A percentile compares a stretch with the other conserved stretches of the same genome.
These are phyloP conservation scores for Agonum fuliginosum DNA, from an alignment of 2,888 invertebrate genomes.

Conservation along the genomic window DNA sequence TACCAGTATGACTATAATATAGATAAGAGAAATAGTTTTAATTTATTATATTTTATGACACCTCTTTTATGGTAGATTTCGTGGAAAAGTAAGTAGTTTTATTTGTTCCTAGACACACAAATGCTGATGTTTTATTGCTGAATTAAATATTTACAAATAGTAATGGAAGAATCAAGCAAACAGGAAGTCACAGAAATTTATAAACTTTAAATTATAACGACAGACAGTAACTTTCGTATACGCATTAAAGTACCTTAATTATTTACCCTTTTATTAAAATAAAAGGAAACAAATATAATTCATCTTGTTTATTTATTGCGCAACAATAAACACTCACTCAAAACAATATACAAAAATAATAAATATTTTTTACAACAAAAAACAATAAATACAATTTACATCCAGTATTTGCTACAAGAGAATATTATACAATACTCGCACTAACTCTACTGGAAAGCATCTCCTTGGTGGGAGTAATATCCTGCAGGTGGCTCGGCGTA, in stretches of 20 bases:
- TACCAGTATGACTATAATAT: no score
- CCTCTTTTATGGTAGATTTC: not conserved
- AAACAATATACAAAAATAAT: constrained; percentile 24
- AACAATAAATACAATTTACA: constrained; percentile 25
- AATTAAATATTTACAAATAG: not conserved
- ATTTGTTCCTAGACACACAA: no score
- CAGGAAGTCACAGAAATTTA: not conserved
- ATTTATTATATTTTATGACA: no score
- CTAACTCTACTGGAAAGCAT: not conserved
- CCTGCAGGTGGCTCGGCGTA: constrained; percentile 41
- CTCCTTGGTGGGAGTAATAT: constrained; percentile 8
- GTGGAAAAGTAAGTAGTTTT: no score
- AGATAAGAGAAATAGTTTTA: no score
- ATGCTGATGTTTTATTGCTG: no score
- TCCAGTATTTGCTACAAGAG: constrained; percentile 3
- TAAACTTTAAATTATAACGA: not conserved
- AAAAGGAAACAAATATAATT: not conserved
- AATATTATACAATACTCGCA: constrained; percentile 17
- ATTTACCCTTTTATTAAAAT: no score
- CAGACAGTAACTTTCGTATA: no score
- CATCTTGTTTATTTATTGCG: not conserved
- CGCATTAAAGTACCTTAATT: no score
- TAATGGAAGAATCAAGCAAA: not conserved
- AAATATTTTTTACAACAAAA: constrained; percentile 22
- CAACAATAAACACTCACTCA: not conserved